A percentile compares a stretch with the other conserved stretches of the same genome.
phyloP scores from a whole-genome alignment of 2,113 vertebrate genomes.

The Zingel zingel region DNA sequence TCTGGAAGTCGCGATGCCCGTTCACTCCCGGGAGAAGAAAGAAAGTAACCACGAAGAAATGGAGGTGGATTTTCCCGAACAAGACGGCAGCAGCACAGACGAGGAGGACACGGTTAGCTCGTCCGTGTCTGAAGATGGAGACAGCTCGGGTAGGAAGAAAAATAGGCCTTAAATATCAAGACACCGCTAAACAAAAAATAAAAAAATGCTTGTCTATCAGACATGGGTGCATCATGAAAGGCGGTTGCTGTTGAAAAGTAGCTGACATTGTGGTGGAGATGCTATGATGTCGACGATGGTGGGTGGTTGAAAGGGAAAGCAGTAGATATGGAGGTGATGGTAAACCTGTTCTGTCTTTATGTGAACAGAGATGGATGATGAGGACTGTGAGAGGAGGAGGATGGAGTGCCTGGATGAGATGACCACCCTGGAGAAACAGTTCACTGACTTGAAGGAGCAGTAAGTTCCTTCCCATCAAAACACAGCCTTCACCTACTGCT shows the following conservation, averaged over 20 bases:
- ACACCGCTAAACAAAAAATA: too few species aligned
- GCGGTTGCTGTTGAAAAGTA: background rate
- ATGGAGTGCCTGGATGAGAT: conserved; percentile 99
- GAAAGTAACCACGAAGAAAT: conserved; percentile 96
- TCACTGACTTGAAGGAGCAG: conserved; percentile 99
- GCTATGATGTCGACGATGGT: too few species aligned
- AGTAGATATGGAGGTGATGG: background rate
- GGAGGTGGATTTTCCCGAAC: conserved; percentile 96
- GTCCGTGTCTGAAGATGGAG: conserved; percentile 97
- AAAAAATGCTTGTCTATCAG: background rate
- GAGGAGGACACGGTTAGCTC: conserved; percentile 98
- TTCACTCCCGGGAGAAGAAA: conserved; percentile 96
- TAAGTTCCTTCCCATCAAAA: conserved; percentile 78
- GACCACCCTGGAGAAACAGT: conserved; percentile 99
- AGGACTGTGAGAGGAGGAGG: conserved; percentile 98
- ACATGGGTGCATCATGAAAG: background rate
- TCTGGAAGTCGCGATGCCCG: conserved; percentile 85
- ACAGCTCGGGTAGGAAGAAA: conserved; percentile 90
- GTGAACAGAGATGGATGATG: conserved; percentile 96
- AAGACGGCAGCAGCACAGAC: conserved; percentile 95
- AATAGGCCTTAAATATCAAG: conserved; percentile 50
- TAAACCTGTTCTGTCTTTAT: conserved; percentile 32
- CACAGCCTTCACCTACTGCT: background rate
- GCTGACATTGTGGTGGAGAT: background rate
- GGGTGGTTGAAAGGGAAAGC: background rate